Evolutionary conservation across 2,888 invertebrate genomes (phyloP).

Genomic region (Scelioninae gen. 1): DNA sequence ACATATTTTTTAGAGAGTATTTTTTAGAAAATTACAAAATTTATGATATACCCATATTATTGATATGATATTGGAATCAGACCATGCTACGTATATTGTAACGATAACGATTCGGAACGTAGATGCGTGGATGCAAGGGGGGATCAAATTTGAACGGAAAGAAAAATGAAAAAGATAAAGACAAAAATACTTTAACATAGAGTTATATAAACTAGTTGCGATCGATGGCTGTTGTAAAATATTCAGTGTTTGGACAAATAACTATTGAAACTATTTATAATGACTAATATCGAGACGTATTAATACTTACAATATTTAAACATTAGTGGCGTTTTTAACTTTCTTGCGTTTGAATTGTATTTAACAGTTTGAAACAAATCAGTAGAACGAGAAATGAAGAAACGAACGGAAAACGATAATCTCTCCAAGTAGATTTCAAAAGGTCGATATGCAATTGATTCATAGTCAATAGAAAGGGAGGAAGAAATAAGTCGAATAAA

Average conservation of each 20-base stretch:
- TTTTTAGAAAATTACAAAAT: constrained; percentile 84
- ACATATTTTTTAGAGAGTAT: constrained; percentile 84
- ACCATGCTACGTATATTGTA: constrained; percentile 73
- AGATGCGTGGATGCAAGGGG: constrained; percentile 4
- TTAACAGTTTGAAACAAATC: constrained; percentile 63
- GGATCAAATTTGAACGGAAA: constrained; percentile 43
- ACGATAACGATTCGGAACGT: constrained; percentile 35
- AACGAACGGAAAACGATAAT: constrained; percentile 14
- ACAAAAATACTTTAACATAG: constrained; percentile 76
- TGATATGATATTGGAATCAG: constrained; percentile 82
- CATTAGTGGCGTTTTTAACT: constrained; percentile 80
- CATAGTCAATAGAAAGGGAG: constrained; percentile 29
- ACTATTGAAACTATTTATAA: constrained; percentile 81
- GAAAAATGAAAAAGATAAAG: constrained; percentile 49
- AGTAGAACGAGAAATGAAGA: constrained; percentile 61
- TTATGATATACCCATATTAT: constrained; percentile 83
- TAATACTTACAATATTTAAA: constrained; percentile 77
- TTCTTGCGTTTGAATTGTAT: constrained; percentile 78
- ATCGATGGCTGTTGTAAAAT: constrained; percentile 83
- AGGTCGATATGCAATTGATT: too few relatives aligned
- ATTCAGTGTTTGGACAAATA: constrained; percentile 83
- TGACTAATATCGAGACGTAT: constrained; percentile 78
- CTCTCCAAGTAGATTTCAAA: too few relatives aligned
- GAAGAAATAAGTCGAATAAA: constrained; percentile 49
- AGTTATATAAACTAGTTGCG: constrained; percentile 80